Evolutionary conservation across 2,888 invertebrate genomes (phyloP).

Genomic region (Tachystola acroxantha): DNA sequence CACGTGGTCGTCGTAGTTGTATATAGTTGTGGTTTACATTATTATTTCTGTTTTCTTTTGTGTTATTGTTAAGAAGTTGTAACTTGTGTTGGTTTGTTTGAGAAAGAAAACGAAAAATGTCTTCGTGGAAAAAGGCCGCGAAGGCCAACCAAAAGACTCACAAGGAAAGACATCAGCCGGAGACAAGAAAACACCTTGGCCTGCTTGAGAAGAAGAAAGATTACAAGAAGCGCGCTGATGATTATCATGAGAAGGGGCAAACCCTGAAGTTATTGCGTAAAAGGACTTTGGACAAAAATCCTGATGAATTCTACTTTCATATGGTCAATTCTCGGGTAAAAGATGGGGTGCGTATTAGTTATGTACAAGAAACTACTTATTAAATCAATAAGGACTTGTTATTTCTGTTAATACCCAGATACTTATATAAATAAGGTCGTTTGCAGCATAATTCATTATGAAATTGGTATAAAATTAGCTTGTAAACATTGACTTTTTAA

Average conservation of each 20-base stretch:
- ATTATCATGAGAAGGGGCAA: slow-evolving; percentile 89
- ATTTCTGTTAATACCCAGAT: background rate
- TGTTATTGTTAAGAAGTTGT: no score
- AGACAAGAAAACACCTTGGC: slow-evolving; percentile 86
- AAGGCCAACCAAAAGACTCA: slow-evolving; percentile 92
- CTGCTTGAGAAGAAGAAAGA: slow-evolving; percentile 94
- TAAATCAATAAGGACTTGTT: slow-evolving; percentile 28
- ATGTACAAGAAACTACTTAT: no score
- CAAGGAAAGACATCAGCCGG: slow-evolving; percentile 91
- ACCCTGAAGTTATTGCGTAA: slow-evolving; percentile 89
- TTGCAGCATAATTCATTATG: background rate
- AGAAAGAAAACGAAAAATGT: no score
- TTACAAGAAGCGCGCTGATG: slow-evolving; percentile 86
- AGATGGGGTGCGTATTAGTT: no score
- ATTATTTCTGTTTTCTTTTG: no score
- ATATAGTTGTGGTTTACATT: no score
- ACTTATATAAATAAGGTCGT: no score
- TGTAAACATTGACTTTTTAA: background rate
- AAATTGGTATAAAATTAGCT: background rate
- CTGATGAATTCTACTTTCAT: slow-evolving; percentile 99
- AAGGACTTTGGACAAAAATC: slow-evolving; percentile 94
- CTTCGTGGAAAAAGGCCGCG: slow-evolving; percentile 92
- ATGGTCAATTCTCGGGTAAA: slow-evolving; percentile 93
- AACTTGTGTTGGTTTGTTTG: no score
- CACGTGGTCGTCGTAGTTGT: no score